Evolutionary conservation across 2,888 invertebrate species (phyloP).

Genomic region (Argyresthia goedartella): DNA sequence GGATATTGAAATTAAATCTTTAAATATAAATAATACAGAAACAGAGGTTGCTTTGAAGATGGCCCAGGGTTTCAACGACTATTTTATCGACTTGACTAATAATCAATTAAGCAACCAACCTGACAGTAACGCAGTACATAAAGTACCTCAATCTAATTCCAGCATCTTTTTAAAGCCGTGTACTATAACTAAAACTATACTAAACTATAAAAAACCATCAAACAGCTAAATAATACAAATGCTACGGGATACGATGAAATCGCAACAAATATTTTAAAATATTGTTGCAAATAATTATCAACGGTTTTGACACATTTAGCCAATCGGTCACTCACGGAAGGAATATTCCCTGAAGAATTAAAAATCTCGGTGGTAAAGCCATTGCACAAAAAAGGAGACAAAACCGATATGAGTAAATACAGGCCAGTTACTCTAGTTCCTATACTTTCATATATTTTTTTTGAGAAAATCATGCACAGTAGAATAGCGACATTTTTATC

Average conservation of each 20-base stretch:
- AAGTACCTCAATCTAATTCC: background rate
- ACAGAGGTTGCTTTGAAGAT: no score
- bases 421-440: slow-evolving; percentile 12
- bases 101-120: no score
- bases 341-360: background rate
- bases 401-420: slow-evolving; percentile 10
- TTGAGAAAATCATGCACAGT: background rate
- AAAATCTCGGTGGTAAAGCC: slow-evolving; percentile 11
- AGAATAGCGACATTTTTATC: background rate
- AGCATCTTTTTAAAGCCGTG: background rate
- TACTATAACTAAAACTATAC: background rate
- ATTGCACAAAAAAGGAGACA: slow-evolving; percentile 8
- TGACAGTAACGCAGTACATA: no score
- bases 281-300: background rate
- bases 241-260: background rate
- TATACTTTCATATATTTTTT: slow-evolving; percentile 5
- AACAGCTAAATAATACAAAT: background rate
- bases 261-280: background rate
- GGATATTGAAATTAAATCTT: no score
- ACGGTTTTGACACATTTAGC: background rate
- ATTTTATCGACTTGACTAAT: no score
- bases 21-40: no score
- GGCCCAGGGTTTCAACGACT: no score
- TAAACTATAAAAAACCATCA: no score
- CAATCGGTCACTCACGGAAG: background rate